Evolutionary conservation across 1,140 invertebrate species (phyloP), one percentile per base, ranked within the genome.

Genomic region (Acromyrmex charruanus): DNA sequence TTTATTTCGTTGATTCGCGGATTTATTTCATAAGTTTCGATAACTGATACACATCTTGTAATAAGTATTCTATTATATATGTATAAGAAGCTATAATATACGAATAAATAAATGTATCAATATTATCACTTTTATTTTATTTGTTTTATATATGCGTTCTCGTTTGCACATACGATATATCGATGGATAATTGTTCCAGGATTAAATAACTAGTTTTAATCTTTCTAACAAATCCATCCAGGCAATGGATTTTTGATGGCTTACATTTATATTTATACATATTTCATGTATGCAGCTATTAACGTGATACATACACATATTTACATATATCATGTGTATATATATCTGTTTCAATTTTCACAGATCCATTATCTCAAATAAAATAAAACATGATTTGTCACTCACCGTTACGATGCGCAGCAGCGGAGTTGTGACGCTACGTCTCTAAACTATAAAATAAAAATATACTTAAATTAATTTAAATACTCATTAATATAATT

Each of bases 331-430:
- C 39, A 44, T 44, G 39, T 44, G 39, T 44, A 10, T 10, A 44
- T 31, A 31, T 31, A 3, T 31, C 39, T 44, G 9, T 44, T 44
- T 44, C 39, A 44, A 44, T 49, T 69, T 49, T 69, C 21, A 69
- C 39, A 51, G 21, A 69, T 69, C 66, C 39, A 69, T 69, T 69
- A 69, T 51, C 21, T 49, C 39, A 69, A 69, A 69, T 69, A 69
- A 49, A 69, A 69, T 69, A 69, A 69, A 69, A 69, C 66, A 51
- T 69, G 66, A 69, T 69, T 69, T 25, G n/a, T 69, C 44, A 69
- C 66, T 69, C 66, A 69, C 2, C 66, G 18, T 28, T 25, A 18
- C 14, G 39, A 49, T 28, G 21, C 66, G 14, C 9, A 66, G 10
- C 21, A 39, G n/a, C 39, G 10, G 12, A 69, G 12, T 51, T 51